Evolutionary conservation across 2,888 invertebrate genomes (phyloP).

Genomic region (Melipona bicolor): DNA sequence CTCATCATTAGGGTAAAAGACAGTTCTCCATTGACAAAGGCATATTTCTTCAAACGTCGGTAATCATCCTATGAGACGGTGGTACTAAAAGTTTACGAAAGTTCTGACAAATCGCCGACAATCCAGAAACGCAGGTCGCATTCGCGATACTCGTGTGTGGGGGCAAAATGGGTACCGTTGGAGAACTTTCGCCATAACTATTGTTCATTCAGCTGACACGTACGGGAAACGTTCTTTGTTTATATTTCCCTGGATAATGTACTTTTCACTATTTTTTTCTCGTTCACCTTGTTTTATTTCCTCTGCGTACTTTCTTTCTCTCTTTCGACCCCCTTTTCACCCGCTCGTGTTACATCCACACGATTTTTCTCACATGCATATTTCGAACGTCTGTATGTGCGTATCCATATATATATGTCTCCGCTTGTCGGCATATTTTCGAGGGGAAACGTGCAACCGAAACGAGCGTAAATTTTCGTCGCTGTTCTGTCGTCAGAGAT

Average conservation of each 20-base stretch:
- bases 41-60: constrained; percentile 36
- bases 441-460: constrained; percentile 17
- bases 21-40: constrained; percentile 22
- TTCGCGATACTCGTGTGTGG: constrained; percentile 49
- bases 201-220: constrained; percentile 59
- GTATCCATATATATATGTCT: background rate
- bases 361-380: constrained; percentile 19
- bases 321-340: background rate
- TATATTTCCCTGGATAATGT: constrained; percentile 70
- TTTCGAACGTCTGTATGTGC: constrained; percentile 5
- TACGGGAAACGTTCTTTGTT: constrained; percentile 72
- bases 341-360: background rate
- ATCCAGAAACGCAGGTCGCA: constrained; percentile 66
- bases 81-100: constrained; percentile 34
- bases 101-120: constrained; percentile 74
- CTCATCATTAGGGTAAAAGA: background rate
- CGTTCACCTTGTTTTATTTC: constrained; percentile 16
- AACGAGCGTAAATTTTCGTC: constrained; percentile 44
- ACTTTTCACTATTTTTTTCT: constrained; percentile 4
- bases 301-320: background rate
- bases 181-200: constrained; percentile 52
- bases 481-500: constrained; percentile 7
- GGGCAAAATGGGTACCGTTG: constrained; percentile 40
- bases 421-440: constrained; percentile 28
- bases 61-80: constrained; percentile 39